Evolutionary conservation across 2,113 vertebrate genomes (phyloP).

Genomic region (Vulpes lagopus): DNA sequence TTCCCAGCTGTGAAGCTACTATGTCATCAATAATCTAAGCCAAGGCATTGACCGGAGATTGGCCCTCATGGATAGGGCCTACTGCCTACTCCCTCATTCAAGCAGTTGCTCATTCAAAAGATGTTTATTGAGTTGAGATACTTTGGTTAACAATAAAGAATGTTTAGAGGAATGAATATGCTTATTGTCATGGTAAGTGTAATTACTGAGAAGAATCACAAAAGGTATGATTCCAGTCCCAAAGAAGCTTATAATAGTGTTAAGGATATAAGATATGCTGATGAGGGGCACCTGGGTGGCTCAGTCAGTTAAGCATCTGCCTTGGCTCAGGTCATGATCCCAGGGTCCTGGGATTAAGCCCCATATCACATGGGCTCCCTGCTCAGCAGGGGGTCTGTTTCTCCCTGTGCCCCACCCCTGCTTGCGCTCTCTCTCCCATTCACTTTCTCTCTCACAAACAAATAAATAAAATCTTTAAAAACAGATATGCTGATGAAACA

Average conservation of each 20-base stretch:
- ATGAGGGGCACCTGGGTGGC: neutral
- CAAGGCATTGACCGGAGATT: neutral
- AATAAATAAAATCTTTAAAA: too few species aligned
- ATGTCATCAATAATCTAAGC: neutral
- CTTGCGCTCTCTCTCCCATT: too few species aligned
- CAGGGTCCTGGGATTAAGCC: too few species aligned
- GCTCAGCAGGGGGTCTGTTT: too few species aligned
- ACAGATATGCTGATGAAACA: neutral
- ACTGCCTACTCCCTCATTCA: neutral
- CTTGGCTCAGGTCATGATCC: too few species aligned
- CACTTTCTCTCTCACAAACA: too few species aligned
- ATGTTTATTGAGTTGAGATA: neutral
- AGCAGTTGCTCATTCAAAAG: neutral
- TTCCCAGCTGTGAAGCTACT: neutral
- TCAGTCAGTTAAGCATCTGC: too few species aligned
- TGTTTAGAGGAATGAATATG: neutral
- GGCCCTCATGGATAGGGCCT: neutral
- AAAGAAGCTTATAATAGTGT: neutral
- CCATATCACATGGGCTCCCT: too few species aligned
- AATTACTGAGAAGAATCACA: neutral
- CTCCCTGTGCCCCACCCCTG: too few species aligned
- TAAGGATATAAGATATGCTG: neutral
- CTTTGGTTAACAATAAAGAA: neutral
- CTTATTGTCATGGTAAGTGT: neutral
- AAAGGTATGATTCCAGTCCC: neutral